A percentile compares a stretch with the other conserved stretches of the same genome.
These are phyloP conservation scores for Agapornis roseicollis DNA, from an alignment of 2,113 vertebrate species.

Conservation along the genomic window DNA sequence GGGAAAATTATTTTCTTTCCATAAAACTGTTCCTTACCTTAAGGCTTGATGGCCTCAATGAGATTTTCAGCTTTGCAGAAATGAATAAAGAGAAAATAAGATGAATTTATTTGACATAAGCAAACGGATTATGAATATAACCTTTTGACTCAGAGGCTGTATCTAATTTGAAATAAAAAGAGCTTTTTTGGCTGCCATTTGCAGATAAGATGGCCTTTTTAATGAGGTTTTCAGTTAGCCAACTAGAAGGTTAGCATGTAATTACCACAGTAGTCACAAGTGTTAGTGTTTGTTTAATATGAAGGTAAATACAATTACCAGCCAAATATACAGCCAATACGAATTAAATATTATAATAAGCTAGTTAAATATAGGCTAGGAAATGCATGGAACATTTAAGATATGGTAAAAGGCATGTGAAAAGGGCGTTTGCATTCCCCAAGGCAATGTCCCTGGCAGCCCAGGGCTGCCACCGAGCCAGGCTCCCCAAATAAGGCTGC, in stretches of 20 bases:
- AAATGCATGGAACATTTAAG: not conserved
- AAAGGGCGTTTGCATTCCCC: not conserved
- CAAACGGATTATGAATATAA: not conserved
- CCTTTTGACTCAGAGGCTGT: not conserved
- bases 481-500: slow-evolving; percentile 18
- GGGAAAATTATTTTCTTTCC: not conserved
- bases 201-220: not conserved
- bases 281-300: not conserved
- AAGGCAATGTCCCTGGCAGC: slow-evolving; percentile 19
- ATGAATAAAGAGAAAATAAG: not conserved
- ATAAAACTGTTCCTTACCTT: not conserved
- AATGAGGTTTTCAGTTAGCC: not conserved
- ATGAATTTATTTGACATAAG: not conserved
- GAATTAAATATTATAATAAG: not conserved
- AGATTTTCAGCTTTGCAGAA: not conserved
- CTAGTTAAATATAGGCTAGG: slow-evolving; percentile 40
- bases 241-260: not conserved
- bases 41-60: not conserved
- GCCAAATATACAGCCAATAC: not conserved
- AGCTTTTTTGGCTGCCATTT: not conserved
- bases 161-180: not conserved
- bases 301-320: slow-evolving; percentile 16
- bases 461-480: not conserved
- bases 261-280: not conserved
- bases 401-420: slow-evolving; percentile 33